Conservation (phyloP, 2,113 vertebrate species). For the Helogale parvula region DNA sequence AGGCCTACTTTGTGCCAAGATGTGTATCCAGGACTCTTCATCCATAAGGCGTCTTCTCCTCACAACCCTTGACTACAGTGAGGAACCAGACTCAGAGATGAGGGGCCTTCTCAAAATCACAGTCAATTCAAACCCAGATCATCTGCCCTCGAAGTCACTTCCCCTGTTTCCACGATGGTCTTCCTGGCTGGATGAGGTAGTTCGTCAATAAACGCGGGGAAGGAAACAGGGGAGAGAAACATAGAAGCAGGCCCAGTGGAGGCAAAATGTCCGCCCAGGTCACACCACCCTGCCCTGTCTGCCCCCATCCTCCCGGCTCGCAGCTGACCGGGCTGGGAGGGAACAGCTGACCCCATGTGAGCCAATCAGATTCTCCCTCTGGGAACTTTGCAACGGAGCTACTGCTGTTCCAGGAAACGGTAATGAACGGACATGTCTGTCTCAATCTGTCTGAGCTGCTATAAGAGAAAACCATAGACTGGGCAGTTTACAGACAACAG, state of each 20-base stretch:
- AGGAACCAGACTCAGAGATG: neutral
- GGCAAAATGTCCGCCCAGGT: neutral
- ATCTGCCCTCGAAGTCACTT: neutral
- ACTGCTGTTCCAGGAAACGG: neutral
- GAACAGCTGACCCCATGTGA: neutral
- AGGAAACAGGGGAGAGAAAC: neutral
- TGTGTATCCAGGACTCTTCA: neutral
- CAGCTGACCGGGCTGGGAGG: neutral
- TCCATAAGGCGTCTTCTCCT: neutral
- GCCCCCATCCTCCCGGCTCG: neutral
- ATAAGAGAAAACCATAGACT: neutral
- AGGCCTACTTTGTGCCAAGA: neutral
- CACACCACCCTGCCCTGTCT: neutral
- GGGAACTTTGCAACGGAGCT: neutral
- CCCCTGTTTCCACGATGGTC: neutral
- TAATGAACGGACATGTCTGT: neutral
- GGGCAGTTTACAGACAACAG: neutral
- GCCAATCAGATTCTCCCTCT: neutral
- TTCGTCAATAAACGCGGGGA: neutral
- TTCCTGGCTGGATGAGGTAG: neutral
- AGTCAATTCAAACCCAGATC: neutral
- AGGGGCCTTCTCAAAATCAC: neutral
- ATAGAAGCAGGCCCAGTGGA: accelerated
- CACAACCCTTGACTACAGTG: neutral
- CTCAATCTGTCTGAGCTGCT: neutral